Conservation (phyloP, 1,140 invertebrate species). For the Chymomyza costata region DNA sequence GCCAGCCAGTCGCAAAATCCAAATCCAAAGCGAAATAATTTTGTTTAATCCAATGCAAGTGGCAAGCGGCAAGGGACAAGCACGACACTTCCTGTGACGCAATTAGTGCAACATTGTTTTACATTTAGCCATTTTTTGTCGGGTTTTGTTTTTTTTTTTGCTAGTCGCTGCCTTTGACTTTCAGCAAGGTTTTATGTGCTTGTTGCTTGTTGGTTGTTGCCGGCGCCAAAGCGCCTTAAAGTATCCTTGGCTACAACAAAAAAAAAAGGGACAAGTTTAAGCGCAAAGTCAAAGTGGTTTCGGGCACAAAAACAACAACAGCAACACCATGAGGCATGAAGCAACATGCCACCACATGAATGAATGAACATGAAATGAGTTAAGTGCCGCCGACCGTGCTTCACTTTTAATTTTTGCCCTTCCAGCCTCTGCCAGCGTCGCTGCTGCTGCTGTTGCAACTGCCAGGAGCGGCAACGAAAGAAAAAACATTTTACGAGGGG, state of each 20-base stretch:
- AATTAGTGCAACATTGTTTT: conserved; percentile 70
- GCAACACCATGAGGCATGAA: conserved; percentile 3
- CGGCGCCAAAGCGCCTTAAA: conserved; percentile 27
- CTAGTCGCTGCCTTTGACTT: conserved; percentile 16
- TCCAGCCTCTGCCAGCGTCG: no score
- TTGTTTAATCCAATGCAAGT: conserved; percentile 59
- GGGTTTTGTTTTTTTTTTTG: conserved; percentile 8
- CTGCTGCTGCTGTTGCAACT: no score
- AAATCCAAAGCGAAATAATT: conserved; percentile 47
- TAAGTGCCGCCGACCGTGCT: conserved; percentile 31
- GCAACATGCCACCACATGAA: conserved; percentile 11
- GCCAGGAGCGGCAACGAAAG: no score
- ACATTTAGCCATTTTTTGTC: conserved; percentile 20
- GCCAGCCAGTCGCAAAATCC: conserved; percentile 34
- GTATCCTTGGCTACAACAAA: conserved; percentile 33
- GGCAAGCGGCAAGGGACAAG: conserved; percentile 18
- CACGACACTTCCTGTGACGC: conserved; percentile 49
- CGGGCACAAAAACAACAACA: conserved; percentile 10
- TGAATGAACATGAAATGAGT: conserved; percentile 14
- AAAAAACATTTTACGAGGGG: no score
- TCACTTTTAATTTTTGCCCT: conserved; percentile 51
- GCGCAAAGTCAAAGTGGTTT: conserved; percentile 21
- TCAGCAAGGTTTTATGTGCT: conserved; percentile 9
- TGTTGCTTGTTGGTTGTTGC: conserved; percentile 31
- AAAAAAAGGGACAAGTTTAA: conserved; percentile 59